Evolutionary conservation across 1,140 invertebrate genomes (phyloP).

Genomic region (Drosophila busckii): DNA sequence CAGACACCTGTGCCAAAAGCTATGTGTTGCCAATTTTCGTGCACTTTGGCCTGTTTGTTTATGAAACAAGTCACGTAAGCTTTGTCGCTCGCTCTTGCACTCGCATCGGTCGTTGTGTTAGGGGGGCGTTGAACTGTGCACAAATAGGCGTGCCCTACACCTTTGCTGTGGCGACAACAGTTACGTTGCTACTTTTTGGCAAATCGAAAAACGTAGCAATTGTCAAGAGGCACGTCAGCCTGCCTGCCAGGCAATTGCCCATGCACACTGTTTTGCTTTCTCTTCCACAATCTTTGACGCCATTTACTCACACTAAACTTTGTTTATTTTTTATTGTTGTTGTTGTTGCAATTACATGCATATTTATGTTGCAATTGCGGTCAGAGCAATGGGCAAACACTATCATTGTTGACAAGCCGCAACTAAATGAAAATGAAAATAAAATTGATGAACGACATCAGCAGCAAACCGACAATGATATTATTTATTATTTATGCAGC

Average conservation of each 20-base stretch:
- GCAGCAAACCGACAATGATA: constrained; percentile 47
- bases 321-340: constrained; percentile 34
- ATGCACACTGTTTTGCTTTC: constrained; percentile 35
- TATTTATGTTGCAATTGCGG: constrained; percentile 64
- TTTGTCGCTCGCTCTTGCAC: constrained; percentile 36
- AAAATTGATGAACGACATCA: constrained; percentile 3
- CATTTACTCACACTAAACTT: constrained; percentile 35
- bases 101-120: too few species aligned
- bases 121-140: constrained; percentile 66
- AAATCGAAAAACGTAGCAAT: constrained; percentile 73
- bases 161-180: constrained; percentile 25
- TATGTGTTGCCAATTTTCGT: constrained; percentile 56
- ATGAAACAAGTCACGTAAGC: constrained; percentile 74
- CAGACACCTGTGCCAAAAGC: constrained; percentile 15
- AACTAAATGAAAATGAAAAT: constrained; percentile 21
- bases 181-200: constrained; percentile 55
- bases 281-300: constrained; percentile 37
- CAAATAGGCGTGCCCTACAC: constrained; percentile 64
- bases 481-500: constrained; percentile 71
- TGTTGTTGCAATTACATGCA: constrained; percentile 56
- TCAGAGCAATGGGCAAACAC: too few species aligned
- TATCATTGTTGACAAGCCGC: constrained; percentile 13
- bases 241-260: constrained; percentile 47
- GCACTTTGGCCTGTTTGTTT: constrained; percentile 72
- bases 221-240: constrained; percentile 70